Percentiles rank a stretch among this genome's conserved stretches.
Evolutionary conservation across 1,140 invertebrate genomes (phyloP).

Genomic region (Vanessa atalanta): DNA sequence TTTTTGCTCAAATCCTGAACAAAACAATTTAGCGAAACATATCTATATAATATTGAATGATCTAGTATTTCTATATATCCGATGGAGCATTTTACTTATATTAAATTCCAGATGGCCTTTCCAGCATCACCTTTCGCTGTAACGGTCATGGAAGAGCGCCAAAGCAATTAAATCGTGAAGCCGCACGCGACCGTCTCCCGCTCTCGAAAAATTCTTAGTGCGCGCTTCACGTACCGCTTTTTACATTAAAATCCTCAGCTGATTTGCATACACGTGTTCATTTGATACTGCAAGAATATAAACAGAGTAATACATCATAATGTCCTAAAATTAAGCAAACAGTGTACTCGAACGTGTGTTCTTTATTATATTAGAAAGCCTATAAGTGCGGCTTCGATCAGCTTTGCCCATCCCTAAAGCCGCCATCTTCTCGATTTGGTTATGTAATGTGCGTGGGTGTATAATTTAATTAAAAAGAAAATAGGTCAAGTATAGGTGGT

Average conservation of each 20-base stretch:
- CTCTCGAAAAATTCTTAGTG: conserved; percentile 27
- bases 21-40: not conserved
- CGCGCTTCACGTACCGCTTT: conserved; percentile 11
- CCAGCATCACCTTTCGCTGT: conserved; percentile 22
- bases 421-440: not conserved
- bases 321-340: not conserved
- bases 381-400: not conserved
- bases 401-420: not conserved
- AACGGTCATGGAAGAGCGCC: conserved; percentile 60
- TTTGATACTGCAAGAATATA: not conserved
- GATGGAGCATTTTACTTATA: not conserved
- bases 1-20: too few species aligned
- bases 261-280: not conserved
- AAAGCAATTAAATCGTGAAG: conserved; percentile 72
- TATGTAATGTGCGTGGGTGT: conserved; percentile 4
- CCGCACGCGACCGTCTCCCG: conserved; percentile 47
- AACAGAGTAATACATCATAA: not conserved
- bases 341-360: too few species aligned
- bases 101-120: conserved; percentile 11
- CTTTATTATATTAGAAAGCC: too few species aligned
- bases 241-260: conserved; percentile 16
- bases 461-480: not conserved
- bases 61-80: not conserved
- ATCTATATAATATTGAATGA: not conserved
- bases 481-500: not conserved